Percentiles rank a stretch among this genome's conserved stretches.
Conservation (phyloP, 2,888 invertebrate species). For the Hermaeophaga mercurialis region DNA sequence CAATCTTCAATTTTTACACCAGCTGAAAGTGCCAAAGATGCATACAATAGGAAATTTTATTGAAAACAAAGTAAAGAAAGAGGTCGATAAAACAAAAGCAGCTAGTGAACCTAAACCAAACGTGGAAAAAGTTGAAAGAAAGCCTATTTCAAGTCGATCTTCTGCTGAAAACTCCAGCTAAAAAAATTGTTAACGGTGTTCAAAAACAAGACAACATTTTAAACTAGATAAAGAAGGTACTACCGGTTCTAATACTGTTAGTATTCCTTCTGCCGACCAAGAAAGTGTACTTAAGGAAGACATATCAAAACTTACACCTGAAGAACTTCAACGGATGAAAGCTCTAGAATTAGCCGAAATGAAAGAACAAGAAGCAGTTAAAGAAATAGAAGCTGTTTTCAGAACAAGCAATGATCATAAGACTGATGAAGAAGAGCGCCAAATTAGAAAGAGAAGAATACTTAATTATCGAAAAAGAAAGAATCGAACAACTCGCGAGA, state of each 20-base stretch:
- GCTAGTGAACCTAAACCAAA: constrained; percentile 58
- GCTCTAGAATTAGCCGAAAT: constrained; percentile 76
- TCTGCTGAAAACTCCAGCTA: constrained; percentile 68
- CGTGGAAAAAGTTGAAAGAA: constrained; percentile 69
- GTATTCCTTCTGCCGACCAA: constrained; percentile 68
- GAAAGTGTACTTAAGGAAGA: constrained; percentile 61
- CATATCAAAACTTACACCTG: constrained; percentile 54
- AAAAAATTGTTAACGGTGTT: constrained; percentile 53
- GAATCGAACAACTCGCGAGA: constrained; percentile 72
- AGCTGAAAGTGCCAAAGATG: constrained; percentile 89
- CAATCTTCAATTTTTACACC: constrained; percentile 74
- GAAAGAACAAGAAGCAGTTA: constrained; percentile 79
- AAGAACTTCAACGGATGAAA: constrained; percentile 68
- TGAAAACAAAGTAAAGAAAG: constrained; percentile 73
- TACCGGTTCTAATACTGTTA: constrained; percentile 74
- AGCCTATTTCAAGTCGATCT: constrained; percentile 74
- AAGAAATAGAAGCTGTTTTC: constrained; percentile 83
- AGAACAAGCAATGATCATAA: constrained; percentile 66
- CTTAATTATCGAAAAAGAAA: constrained; percentile 85
- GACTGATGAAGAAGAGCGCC: constrained; percentile 68
- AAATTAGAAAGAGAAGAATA: constrained; percentile 83
- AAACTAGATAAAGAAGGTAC: constrained; percentile 76
- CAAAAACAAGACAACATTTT: constrained; percentile 59
- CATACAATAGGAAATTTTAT: constrained; percentile 83
- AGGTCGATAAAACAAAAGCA: constrained; percentile 52